These are phyloP conservation scores for Cynocephalus volans DNA, from an alignment of 2,113 vertebrate genomes.

Conservation along the genomic window DNA sequence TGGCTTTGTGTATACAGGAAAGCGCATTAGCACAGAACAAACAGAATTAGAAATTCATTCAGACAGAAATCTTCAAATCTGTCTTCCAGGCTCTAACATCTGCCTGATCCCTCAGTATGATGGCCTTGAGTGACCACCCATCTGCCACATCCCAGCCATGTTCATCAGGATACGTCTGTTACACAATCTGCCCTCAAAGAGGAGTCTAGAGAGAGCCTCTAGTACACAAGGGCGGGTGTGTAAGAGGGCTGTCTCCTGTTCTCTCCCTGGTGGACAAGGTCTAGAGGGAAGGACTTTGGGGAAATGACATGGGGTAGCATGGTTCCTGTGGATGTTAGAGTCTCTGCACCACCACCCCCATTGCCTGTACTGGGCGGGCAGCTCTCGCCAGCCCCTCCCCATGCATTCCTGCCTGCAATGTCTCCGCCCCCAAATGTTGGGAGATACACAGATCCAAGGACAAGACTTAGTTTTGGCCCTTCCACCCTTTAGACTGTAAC, in stretches of 20 bases:
- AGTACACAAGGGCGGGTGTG: background rate
- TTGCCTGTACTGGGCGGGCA: background rate
- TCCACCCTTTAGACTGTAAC: background rate
- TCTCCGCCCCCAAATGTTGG: background rate
- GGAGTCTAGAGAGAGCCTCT: background rate
- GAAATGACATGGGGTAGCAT: background rate
- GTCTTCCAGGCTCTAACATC: background rate
- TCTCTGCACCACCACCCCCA: background rate
- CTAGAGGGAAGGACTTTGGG: background rate
- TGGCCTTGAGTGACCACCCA: background rate
- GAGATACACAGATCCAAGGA: background rate
- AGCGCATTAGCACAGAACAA: background rate
- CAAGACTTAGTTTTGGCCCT: background rate
- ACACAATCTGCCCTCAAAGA: background rate
- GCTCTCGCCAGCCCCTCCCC: background rate
- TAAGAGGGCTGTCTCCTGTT: background rate
- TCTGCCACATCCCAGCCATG: too few relatives aligned
- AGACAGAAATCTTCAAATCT: background rate
- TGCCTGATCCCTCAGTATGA: background rate
- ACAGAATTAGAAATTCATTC: background rate
- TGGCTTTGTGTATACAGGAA: background rate
- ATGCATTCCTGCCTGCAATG: accelerated
- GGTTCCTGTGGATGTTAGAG: background rate
- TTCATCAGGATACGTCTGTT: background rate
- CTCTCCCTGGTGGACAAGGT: background rate